Base-by-base conservation (phyloP, 2,888 invertebrate genomes). In the Epistrophella euchroma region DNA sequence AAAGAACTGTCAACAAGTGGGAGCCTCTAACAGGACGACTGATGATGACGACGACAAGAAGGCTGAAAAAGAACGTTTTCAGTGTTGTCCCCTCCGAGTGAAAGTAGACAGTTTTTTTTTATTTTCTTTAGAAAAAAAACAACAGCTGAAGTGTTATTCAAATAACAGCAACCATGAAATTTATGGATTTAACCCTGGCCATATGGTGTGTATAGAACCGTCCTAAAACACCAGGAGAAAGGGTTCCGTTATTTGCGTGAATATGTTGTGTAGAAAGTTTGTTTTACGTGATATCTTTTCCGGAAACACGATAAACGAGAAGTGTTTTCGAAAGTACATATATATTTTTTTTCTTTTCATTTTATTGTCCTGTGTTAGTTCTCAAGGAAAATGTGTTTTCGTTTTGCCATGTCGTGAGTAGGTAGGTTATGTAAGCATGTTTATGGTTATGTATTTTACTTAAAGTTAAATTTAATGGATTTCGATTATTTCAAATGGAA, bases 1-100 rank as follows among this genome's bases (percentile, higher is more conserved):
- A 75, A 79, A 71, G 68, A 79, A 84, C 83, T 79, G 84, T 84
- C 84, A 84, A 84, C 84, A 84, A 79, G 84, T 84, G 43, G 66
- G 35, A 50, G 50, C 10, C 74, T 83, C 64, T 70, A 78, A 64
- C 28, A 83, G 70, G 52, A 73, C 68, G 55, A 58, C 5, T n/a
- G 22, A 43, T 19, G 56, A 71, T 6, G 55, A 47, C 25, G 45
- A 55, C 19, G 43, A 19, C n/a, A 19, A 43, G 22, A 40, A 17
- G 58, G 25, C 40, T 62, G 68, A 56, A 79, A 74, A 66, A 50
- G 50, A 66, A 66, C 66, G 32, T 35, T 15, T 19, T 50, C 35
- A 17, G 45, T 50, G 40, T 35, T 15, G 43, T 35, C 19, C 22
- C 64, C 37, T 81, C 52, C 22, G 55, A 52, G 47, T 35, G 68